Percentiles rank a stretch among this genome's conserved stretches.
These are phyloP conservation scores for Orthonevra nobilis DNA, from an alignment of 2,888 invertebrate species.

Conservation along the genomic window DNA sequence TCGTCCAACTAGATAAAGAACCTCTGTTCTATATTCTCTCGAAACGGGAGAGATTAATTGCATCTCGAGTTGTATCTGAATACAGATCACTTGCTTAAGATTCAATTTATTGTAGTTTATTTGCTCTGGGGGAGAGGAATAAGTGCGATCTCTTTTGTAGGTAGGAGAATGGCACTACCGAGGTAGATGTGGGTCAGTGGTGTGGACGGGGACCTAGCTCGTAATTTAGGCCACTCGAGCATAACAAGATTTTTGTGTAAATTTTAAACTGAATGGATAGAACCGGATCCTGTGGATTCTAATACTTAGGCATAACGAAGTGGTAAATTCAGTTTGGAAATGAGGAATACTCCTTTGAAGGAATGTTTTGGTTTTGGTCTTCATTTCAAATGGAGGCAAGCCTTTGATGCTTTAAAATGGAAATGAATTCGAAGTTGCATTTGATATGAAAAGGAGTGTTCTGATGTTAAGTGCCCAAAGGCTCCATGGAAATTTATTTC, in stretches of 20 bases:
- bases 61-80: constrained; percentile 55
- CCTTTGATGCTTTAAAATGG: constrained; percentile 30
- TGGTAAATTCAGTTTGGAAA: constrained; percentile 25
- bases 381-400: constrained; percentile 15
- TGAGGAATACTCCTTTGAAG: constrained; percentile 52
- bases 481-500: no score
- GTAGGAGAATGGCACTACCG: constrained; percentile 37
- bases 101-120: constrained; percentile 66
- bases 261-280: constrained; percentile 22
- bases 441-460: no score
- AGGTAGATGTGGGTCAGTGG: constrained; percentile 57
- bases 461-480: no score
- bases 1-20: constrained; percentile 15
- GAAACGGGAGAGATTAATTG: constrained; percentile 59
- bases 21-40: constrained; percentile 55
- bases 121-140: constrained; percentile 52
- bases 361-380: no score
- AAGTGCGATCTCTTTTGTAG: constrained; percentile 47
- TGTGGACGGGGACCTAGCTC: constrained; percentile 36
- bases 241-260: constrained; percentile 40
- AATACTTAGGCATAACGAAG: constrained; percentile 10
- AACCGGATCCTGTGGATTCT: constrained; percentile 49
- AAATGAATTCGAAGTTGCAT: constrained; percentile 4
- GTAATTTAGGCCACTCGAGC: constrained; percentile 48
- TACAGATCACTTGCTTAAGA: constrained; percentile 62